A percentile compares a stretch with the other conserved stretches of the same genome.
Evolutionary conservation across 2,888 invertebrate species (phyloP).

Genomic region (Pristionchus exspectatus): DNA sequence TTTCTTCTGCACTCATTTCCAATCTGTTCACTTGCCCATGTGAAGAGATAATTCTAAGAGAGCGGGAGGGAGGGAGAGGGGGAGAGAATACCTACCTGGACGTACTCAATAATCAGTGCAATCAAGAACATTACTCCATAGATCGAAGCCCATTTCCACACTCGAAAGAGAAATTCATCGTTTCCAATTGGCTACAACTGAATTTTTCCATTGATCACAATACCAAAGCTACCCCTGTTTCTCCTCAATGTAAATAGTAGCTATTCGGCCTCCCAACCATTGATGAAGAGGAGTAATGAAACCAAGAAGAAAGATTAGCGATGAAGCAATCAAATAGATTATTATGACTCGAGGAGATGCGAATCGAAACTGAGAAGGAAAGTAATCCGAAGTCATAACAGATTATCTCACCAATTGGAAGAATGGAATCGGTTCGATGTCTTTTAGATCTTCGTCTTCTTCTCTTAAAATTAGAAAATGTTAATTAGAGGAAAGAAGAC

Average conservation of each 20-base stretch:
- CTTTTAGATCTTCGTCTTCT: constrained; percentile 10
- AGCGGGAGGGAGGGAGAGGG: no score
- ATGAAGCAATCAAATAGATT: neutral
- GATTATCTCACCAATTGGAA: neutral
- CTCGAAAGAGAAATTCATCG: constrained; percentile 8
- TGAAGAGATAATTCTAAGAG: neutral
- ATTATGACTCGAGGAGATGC: constrained; percentile 14
- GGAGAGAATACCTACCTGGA: neutral
- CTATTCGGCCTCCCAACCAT: constrained; percentile 35
- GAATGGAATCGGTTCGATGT: neutral
- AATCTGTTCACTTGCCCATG: constrained; percentile 40
- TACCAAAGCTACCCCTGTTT: neutral
- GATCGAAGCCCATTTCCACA: constrained; percentile 8
- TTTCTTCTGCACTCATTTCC: neutral
- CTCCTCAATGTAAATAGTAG: constrained; percentile 18
- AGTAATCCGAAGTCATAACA: neutral
- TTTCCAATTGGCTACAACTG: constrained; percentile 3
- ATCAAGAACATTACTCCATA: constrained; percentile 1
- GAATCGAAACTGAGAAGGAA: neutral
- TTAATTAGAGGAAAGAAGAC: neutral
- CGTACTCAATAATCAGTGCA: neutral
- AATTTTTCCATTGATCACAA: neutral
- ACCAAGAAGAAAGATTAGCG: constrained; percentile 11
- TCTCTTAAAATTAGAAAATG: neutral
- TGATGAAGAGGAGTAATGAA: constrained; percentile 21